Base-by-base conservation (phyloP, 2,888 invertebrate genomes). In the Eupithecia vulgata region DNA sequence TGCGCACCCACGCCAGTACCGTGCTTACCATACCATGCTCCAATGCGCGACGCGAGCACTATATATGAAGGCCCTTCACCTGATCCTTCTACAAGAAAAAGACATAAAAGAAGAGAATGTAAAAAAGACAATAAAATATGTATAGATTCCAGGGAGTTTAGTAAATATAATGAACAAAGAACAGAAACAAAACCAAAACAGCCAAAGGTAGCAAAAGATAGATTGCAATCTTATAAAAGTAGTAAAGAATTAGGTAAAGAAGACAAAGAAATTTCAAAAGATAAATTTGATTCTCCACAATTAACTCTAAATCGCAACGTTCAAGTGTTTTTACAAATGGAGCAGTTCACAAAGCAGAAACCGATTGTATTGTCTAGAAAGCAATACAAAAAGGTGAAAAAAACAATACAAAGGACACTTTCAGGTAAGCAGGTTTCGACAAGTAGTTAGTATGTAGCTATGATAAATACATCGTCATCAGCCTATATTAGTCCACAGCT, bases 381-480 rank as follows among this genome's bases (percentile, higher is more conserved):
- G 78, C 93, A 93, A 81, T 92, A 92, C 64, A 80, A 85, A 1
- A 91, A 88, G 85, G 85, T 93, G 5, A 92, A 88, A 76, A 88
- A 79, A 80, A 87, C 85, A 1, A 88, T 92, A 68, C 86, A 87
- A 74, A 85, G 78, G 82, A 66, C 70, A 67, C 65, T 65, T 21
- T 40, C 40, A 0, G 40, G 65, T 65, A 65, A 64, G 35, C 2
- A 21, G 13, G 21, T 21, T 37, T 65, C 21, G 37, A 35, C n/a
- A n/a, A n/a, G 6, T 21, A 59, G 10, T 30, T 59, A 25, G 12
- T 40, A 30, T 30, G 30, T 40, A 40, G 1, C 40, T 40, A 35
- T 35, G 8, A 35, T 35, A 35, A 5, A 6, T 37, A 8, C 7
- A 37, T 8, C n/a, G n/a, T n/a, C n/a, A n/a, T n/a, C n/a, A n/a